phyloP scores from a whole-genome alignment of 1,140 invertebrate species.

The Danaus plexippus region DNA sequence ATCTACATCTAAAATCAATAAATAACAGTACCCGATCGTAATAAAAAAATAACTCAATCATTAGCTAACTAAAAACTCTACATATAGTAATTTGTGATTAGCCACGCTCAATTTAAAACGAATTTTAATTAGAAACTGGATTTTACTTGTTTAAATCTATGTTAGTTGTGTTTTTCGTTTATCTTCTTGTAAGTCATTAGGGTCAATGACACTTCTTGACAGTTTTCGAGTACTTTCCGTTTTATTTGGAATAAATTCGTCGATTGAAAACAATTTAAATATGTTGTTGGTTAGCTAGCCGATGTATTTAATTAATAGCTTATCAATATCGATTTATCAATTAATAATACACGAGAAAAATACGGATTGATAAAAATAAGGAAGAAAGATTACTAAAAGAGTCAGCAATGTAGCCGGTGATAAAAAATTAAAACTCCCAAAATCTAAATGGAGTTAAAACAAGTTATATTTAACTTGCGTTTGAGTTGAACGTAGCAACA shows the following conservation, averaged over 20 bases:
- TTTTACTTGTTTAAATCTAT: conserved; percentile 3
- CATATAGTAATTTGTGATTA: conserved; percentile 7
- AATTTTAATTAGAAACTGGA: conserved; percentile 3
- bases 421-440: background rate
- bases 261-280: no score
- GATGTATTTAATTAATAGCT: no score
- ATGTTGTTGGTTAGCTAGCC: no score
- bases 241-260: background rate
- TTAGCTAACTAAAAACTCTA: conserved; percentile 8
- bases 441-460: conserved; percentile 7
- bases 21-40: background rate
- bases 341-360: no score
- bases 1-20: conserved; percentile 3
- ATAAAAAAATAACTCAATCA: conserved; percentile 8
- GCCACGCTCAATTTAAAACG: conserved; percentile 9
- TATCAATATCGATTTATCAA: no score
- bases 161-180: background rate
- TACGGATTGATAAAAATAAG: no score
- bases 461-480: conserved; percentile 20
- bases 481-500: conserved; percentile 46
- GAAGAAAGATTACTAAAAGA: no score
- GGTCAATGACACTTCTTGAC: conserved; percentile 18
- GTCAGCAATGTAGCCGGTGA: no score
- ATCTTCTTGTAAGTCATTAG: conserved; percentile 16
- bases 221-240: conserved; percentile 15